Evolutionary conservation across 1,140 invertebrate species (phyloP).

Genomic region (Neoseiulus cucumeris): DNA sequence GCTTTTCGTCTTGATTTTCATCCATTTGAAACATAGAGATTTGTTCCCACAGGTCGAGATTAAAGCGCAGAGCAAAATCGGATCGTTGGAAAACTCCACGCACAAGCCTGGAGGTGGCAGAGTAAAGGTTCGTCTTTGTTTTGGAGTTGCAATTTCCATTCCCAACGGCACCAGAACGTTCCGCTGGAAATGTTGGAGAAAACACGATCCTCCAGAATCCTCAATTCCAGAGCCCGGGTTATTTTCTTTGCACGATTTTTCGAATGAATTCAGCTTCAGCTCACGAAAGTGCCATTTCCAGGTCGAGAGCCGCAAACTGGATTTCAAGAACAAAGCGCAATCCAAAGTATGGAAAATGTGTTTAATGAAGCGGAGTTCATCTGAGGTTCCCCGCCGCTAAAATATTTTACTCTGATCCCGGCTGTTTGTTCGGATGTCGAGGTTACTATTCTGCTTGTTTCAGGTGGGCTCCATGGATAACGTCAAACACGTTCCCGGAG

Average conservation of each 20-base stretch:
- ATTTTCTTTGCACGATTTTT: too few species aligned
- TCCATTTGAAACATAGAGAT: too few species aligned
- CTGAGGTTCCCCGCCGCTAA: background rate
- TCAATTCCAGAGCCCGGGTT: too few species aligned
- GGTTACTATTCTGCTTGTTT: background rate
- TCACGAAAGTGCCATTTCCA: background rate
- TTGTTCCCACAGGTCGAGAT: constrained; percentile 12
- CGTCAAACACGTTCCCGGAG: constrained; percentile 62
- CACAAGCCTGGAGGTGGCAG: constrained; percentile 69
- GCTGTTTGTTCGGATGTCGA: background rate
- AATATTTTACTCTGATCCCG: too few species aligned
- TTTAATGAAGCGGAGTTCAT: background rate
- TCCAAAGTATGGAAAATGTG: constrained; percentile 14
- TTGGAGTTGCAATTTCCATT: too few species aligned
- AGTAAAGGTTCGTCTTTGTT: constrained; percentile 40
- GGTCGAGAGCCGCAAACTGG: constrained; percentile 65
- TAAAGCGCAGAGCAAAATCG: constrained; percentile 60
- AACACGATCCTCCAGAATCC: too few species aligned
- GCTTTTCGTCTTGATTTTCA: too few species aligned
- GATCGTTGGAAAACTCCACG: constrained; percentile 65
- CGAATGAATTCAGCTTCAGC: too few species aligned
- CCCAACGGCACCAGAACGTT: too few species aligned
- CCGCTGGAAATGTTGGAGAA: too few species aligned
- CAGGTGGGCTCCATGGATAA: constrained; percentile 78
- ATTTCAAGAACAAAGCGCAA: constrained; percentile 65